These are phyloP conservation scores for Crocidura indochinensis DNA, from an alignment of 2,797 vertebrate genomes.

Conservation along the genomic window DNA sequence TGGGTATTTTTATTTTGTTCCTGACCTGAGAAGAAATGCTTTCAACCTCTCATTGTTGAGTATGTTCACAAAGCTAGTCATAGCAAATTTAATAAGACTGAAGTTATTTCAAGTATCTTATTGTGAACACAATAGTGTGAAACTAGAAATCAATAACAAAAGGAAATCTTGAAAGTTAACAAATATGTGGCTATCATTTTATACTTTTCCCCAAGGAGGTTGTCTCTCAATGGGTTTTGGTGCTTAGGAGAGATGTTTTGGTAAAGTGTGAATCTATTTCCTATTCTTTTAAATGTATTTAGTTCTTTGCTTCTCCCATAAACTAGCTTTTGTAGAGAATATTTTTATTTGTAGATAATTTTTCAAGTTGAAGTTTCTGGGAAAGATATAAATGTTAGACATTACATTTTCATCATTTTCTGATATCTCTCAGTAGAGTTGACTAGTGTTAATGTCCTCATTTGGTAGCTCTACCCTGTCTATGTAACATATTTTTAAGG, in stretches of 20 bases:
- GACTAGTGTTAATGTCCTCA: background rate
- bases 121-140: background rate
- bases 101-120: background rate
- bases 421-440: background rate
- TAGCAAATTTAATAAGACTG: background rate
- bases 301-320: background rate
- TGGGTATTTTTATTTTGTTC: background rate
- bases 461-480: background rate
- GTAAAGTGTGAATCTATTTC: background rate
- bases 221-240: background rate
- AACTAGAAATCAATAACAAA: background rate
- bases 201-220: background rate
- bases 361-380: background rate
- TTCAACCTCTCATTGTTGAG: background rate
- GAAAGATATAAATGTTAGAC: background rate
- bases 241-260: background rate
- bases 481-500: background rate
- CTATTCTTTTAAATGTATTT: background rate
- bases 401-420: background rate
- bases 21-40: background rate
- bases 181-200: background rate
- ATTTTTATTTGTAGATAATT: background rate
- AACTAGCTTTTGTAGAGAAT: constrained; percentile 1
- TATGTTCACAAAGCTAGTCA: background rate
- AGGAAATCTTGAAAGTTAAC: background rate